phyloP scores from a whole-genome alignment of 2,888 invertebrate species.

The Machimus atricapillus region DNA sequence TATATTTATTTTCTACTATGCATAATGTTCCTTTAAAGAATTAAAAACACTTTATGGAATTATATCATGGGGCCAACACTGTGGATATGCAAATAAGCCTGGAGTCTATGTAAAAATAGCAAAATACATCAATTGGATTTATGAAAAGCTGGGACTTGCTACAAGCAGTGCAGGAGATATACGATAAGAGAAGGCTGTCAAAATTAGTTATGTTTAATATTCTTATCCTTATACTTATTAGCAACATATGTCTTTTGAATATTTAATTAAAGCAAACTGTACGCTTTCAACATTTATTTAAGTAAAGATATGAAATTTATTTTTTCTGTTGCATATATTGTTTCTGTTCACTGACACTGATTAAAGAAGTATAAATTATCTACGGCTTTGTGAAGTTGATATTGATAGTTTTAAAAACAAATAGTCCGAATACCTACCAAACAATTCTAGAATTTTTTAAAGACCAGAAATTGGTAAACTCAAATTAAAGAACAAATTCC shows the following conservation, averaged over 20 bases:
- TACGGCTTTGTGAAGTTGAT: too few species aligned
- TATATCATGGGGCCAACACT: conserved; percentile 81
- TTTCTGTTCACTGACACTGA: background rate
- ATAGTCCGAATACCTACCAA: too few species aligned
- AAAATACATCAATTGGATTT: conserved; percentile 73
- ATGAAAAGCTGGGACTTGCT: conserved; percentile 63
- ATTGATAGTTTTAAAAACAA: too few species aligned
- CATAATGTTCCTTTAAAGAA: conserved; percentile 59
- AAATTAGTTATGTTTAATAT: background rate
- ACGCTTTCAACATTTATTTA: background rate
- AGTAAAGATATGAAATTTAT: too few species aligned
- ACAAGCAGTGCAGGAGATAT: background rate
- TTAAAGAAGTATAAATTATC: too few species aligned
- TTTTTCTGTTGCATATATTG: background rate
- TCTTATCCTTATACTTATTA: background rate
- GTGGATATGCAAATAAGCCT: conserved; percentile 76
- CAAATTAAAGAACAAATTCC: too few species aligned
- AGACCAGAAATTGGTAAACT: too few species aligned
- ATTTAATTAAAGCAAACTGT: too few species aligned
- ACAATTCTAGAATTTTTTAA: too few species aligned
- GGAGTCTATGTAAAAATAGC: conserved; percentile 76
- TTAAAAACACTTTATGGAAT: conserved; percentile 73
- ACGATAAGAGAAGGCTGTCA: background rate
- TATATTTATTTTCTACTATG: background rate
- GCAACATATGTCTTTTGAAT: background rate